Conservation (phyloP, 2,797 vertebrate genomes). For the Falco berigora region DNA sequence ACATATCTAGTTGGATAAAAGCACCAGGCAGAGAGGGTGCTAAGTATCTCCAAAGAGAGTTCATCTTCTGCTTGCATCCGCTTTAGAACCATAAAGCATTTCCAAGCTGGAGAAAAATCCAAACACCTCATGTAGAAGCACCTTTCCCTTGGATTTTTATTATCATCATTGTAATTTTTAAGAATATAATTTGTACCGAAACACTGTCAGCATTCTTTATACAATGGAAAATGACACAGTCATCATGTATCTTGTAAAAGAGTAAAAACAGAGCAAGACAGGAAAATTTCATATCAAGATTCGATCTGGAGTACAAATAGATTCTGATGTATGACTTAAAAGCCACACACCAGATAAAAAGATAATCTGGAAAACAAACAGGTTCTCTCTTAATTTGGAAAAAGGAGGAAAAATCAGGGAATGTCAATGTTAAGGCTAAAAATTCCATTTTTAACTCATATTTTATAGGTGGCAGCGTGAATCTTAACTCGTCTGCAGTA, state of each 20-base stretch:
- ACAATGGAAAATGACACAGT: slow-evolving; percentile 71
- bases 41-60: not conserved
- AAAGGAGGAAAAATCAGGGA: not conserved
- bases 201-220: slow-evolving; percentile 73
- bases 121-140: slow-evolving; percentile 59
- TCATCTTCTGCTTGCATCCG: not conserved
- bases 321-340: slow-evolving; percentile 69
- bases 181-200: slow-evolving; percentile 74
- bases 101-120: slow-evolving; percentile 58
- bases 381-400: slow-evolving; percentile 7
- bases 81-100: not conserved
- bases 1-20: not conserved
- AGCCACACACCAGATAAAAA: slow-evolving; percentile 42
- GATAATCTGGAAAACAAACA: slow-evolving; percentile 5
- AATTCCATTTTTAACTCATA: not conserved
- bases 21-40: not conserved
- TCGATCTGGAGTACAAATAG: slow-evolving; percentile 64
- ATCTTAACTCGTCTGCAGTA: not conserved
- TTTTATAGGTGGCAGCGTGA: not conserved
- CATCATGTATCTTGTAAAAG: slow-evolving; percentile 68
- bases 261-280: slow-evolving; percentile 70
- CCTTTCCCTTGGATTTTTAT: slow-evolving; percentile 65
- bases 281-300: slow-evolving; percentile 59
- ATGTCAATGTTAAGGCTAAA: slow-evolving; percentile 24
- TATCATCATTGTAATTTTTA: slow-evolving; percentile 52